Conservation (phyloP, 2,797 vertebrate genomes). For the Petrocephalus sullivani region DNA sequence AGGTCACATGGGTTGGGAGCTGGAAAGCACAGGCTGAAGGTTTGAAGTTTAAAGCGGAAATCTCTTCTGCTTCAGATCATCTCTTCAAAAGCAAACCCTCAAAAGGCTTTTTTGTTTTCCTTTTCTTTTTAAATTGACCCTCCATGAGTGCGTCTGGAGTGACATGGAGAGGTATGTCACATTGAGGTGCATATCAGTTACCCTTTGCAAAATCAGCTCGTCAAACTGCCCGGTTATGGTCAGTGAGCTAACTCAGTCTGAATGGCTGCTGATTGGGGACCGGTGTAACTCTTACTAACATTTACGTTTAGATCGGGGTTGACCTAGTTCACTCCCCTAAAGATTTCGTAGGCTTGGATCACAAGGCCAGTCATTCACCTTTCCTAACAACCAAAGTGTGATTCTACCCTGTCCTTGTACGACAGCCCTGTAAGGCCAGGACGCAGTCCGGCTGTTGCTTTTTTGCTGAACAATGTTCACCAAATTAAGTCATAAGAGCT, state of each 20-base stretch:
- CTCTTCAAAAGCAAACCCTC: background rate
- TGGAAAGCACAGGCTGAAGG: background rate
- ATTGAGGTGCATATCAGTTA: background rate
- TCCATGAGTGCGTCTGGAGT: background rate
- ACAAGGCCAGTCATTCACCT: background rate
- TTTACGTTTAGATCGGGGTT: background rate
- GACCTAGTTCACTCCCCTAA: background rate
- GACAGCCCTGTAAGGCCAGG: background rate
- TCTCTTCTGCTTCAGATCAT: background rate
- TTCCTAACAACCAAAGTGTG: background rate
- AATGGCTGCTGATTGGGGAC: background rate
- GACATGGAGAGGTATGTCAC: background rate
- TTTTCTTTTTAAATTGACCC: background rate
- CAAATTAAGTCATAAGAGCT: background rate
- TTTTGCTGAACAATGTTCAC: background rate
- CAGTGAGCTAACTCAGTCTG: background rate
- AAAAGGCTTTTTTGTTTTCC: background rate
- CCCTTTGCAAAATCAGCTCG: background rate
- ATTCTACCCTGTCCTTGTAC: background rate
- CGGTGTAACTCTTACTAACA: background rate
- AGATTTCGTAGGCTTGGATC: background rate
- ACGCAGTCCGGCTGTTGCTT: background rate
- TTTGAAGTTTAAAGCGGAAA: background rate
- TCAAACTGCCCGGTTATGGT: background rate
- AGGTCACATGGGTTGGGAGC: background rate